Conservation (phyloP, 2,888 invertebrate species). For the Caenorhabditis parvicauda region DNA sequence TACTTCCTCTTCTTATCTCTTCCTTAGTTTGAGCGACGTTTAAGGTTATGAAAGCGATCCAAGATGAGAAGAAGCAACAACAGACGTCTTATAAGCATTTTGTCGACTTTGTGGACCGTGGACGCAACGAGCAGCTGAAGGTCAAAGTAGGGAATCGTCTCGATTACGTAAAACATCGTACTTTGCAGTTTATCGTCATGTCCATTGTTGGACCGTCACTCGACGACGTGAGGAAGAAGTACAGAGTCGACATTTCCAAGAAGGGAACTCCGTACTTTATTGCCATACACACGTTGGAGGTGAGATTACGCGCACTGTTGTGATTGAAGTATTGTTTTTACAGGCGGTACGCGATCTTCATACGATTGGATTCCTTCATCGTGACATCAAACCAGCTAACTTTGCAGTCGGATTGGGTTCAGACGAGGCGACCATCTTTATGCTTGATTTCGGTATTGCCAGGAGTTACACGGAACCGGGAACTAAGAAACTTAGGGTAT, state of each 20-base stretch:
- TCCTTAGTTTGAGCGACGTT: too few species aligned
- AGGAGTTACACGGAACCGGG: constrained; percentile 13
- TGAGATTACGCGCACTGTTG: too few species aligned
- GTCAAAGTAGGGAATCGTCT: constrained; percentile 15
- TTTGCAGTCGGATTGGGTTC: constrained; percentile 25
- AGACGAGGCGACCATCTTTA: constrained; percentile 16
- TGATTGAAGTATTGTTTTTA: not conserved
- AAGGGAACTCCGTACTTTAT: constrained; percentile 20
- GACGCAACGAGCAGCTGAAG: constrained; percentile 26
- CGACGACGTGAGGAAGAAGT: constrained; percentile 32
- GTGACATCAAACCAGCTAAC: constrained; percentile 38
- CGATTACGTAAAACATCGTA: not conserved
- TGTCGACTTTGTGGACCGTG: constrained; percentile 34
- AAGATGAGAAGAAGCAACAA: constrained; percentile 9
- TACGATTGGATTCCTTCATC: constrained; percentile 30
- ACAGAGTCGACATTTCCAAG: constrained; percentile 14
- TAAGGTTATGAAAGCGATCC: not conserved
- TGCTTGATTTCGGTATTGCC: constrained; percentile 30
- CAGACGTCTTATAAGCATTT: constrained; percentile 24
- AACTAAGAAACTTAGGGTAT: constrained; percentile 5
- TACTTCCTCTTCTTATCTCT: too few species aligned
- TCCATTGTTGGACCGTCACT: constrained; percentile 34
- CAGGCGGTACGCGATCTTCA: constrained; percentile 25
- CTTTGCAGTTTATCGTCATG: constrained; percentile 37
- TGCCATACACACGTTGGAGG: constrained; percentile 22